Conservation (phyloP, 2,888 invertebrate genomes). For the Eudemis profundana region DNA sequence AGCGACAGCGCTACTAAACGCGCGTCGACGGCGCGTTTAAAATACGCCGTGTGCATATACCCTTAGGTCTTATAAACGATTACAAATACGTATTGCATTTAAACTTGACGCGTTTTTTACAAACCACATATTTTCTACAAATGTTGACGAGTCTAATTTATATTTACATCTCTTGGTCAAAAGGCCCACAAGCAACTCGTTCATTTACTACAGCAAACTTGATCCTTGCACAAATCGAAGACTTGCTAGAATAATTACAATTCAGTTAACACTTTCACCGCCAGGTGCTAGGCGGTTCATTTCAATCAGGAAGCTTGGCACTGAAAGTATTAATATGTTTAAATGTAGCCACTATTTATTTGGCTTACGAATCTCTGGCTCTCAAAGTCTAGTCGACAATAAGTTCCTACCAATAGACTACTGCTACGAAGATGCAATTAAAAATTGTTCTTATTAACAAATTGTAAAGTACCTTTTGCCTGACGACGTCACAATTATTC, state of each 20-base stretch:
- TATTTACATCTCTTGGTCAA: slow-evolving; percentile 30
- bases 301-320: neutral
- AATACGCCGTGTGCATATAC: no score
- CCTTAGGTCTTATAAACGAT: slow-evolving; percentile 13
- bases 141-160: neutral
- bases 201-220: neutral
- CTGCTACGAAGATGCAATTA: no score
- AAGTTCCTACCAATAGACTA: no score
- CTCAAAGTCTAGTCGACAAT: no score
- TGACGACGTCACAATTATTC: no score
- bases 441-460: no score
- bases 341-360: no score
- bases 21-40: no score
- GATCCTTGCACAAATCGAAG: neutral
- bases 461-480: no score
- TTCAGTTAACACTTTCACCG: neutral
- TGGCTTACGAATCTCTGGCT: no score
- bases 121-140: slow-evolving; percentile 9
- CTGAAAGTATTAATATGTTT: no score
- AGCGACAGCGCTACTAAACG: no score
- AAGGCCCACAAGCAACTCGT: slow-evolving; percentile 10
- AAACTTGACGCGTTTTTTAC: slow-evolving; percentile 28
- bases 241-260: neutral
- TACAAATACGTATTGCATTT: slow-evolving; percentile 27
- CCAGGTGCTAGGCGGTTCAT: neutral